Conservation (phyloP, 2,888 invertebrate species). For the Elaeidobius kamerunicus region DNA sequence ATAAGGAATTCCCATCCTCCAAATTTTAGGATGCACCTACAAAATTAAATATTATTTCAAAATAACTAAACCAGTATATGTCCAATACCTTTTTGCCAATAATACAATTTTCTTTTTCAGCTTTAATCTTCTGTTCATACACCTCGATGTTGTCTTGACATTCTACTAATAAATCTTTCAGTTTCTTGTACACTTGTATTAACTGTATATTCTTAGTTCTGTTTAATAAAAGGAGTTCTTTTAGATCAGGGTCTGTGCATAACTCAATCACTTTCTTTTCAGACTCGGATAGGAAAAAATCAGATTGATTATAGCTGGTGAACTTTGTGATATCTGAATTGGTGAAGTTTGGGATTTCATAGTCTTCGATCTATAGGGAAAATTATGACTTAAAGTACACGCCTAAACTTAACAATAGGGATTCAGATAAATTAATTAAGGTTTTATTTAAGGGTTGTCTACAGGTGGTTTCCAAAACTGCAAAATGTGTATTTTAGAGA, state of each 20-base stretch:
- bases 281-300: conserved; percentile 8
- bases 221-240: conserved; percentile 22
- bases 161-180: conserved; percentile 20
- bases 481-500: neutral
- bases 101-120: neutral
- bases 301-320: neutral
- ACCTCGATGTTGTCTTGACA: conserved; percentile 19
- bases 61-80: neutral
- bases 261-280: conserved; percentile 17
- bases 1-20: conserved; percentile 28
- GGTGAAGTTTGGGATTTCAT: conserved; percentile 12
- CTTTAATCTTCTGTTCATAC: conserved; percentile 8
- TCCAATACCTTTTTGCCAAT: too few species aligned
- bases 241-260: conserved; percentile 21
- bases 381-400: neutral
- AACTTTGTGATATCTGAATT: conserved; percentile 13
- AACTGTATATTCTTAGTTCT: conserved; percentile 25
- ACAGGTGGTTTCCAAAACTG: neutral
- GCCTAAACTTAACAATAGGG: too few species aligned
- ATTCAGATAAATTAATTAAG: too few species aligned
- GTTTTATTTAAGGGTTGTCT: too few species aligned
- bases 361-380: conserved; percentile 18
- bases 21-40: conserved; percentile 12
- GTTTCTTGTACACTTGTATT: conserved; percentile 18
- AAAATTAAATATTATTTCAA: conserved; percentile 1